A percentile compares a stretch with the other conserved stretches of the same genome.
phyloP scores from a whole-genome alignment of 2,113 vertebrate species.

The Megatriorchis doriae region DNA sequence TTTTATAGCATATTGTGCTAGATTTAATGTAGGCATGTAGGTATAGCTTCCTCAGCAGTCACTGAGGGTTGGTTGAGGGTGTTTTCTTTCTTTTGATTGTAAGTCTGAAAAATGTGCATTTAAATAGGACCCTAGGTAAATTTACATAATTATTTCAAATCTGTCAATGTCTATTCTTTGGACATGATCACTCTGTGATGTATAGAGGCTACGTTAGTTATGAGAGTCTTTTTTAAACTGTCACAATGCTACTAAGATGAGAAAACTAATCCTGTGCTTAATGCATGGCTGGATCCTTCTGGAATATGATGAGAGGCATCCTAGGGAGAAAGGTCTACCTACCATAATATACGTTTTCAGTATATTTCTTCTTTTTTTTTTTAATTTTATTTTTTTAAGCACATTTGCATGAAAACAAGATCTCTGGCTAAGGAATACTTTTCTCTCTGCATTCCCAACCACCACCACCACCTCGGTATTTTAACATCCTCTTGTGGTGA shows the following conservation, averaged over 20 bases:
- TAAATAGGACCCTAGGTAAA: conserved; percentile 27
- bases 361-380: neutral
- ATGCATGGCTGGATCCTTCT: neutral
- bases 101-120: conserved; percentile 47
- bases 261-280: conserved; percentile 28
- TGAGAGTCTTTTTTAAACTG: neutral
- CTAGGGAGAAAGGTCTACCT: neutral
- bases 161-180: conserved; percentile 43
- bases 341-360: neutral
- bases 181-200: neutral
- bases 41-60: conserved; percentile 66
- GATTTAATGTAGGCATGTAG: conserved; percentile 39
- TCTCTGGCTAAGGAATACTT: neutral
- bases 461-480: neutral
- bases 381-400: neutral
- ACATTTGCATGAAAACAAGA: neutral
- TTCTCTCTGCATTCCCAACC: neutral
- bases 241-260: neutral
- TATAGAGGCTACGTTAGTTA: neutral
- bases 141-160: conserved; percentile 60
- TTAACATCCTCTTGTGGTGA: neutral
- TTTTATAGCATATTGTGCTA: conserved; percentile 65
- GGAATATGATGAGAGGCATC: conserved; percentile 17
- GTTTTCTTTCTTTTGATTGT: conserved; percentile 9
- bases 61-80: neutral